Evolutionary conservation across 2,888 invertebrate genomes (phyloP).

Genomic region (Campoplex capitator): DNA sequence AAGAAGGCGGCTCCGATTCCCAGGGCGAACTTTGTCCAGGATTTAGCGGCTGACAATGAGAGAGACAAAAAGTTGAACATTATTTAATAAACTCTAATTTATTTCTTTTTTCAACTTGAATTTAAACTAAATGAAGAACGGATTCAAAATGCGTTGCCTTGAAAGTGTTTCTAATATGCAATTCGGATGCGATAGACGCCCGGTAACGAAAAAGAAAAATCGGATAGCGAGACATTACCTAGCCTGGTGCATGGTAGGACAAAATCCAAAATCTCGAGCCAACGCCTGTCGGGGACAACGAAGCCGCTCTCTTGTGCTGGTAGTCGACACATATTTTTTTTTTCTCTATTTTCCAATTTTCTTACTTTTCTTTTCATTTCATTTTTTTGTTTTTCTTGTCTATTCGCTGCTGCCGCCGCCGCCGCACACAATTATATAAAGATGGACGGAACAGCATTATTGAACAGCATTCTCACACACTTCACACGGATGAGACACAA

Average conservation of each 20-base stretch:
- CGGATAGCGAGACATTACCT: constrained; percentile 73
- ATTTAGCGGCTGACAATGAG: constrained; percentile 68
- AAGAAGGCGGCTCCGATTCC: constrained; percentile 79
- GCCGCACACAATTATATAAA: neutral
- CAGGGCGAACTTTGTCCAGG: constrained; percentile 81
- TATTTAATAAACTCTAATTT: no score
- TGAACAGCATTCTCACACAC: constrained; percentile 10
- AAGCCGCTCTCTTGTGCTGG: constrained; percentile 72
- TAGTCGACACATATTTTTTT: constrained; percentile 41
- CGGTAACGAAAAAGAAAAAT: neutral
- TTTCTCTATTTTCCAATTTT: neutral
- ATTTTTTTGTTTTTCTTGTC: constrained; percentile 22
- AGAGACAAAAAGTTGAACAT: no score
- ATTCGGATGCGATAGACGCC: neutral
- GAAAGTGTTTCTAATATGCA: neutral
- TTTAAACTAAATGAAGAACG: neutral
- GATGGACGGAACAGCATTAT: neutral
- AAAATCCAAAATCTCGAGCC: constrained; percentile 81
- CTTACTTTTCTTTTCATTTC: constrained; percentile 16
- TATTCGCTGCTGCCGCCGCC: constrained; percentile 25
- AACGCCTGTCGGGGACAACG: constrained; percentile 82
- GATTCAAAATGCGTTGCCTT: neutral
- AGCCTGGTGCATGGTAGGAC: constrained; percentile 79
- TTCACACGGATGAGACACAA: constrained; percentile 1
- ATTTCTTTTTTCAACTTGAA: neutral